phyloP scores from a whole-genome alignment of 2,797 vertebrate species.

The Hippocampus kuda region DNA sequence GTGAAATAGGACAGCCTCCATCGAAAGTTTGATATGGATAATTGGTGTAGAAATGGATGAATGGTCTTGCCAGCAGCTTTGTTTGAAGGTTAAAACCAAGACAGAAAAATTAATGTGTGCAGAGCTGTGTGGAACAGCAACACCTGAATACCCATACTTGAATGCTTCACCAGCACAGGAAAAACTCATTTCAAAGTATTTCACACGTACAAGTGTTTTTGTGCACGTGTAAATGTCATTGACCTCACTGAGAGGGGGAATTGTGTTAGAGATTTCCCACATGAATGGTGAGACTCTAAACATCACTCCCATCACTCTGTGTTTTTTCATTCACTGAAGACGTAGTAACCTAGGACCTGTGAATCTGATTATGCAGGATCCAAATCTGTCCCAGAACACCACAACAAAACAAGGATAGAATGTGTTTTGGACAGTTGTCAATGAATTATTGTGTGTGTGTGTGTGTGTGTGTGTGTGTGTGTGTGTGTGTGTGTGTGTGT shows the following conservation, averaged over 20 bases:
- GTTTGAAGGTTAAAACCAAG: conserved; percentile 10
- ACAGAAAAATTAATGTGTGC: conserved; percentile 1
- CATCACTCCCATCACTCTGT: conserved; percentile 20
- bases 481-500: conserved; percentile 2
- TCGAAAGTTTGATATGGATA: too few relatives aligned
- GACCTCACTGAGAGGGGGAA: conserved; percentile 14
- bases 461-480: conserved; percentile 5
- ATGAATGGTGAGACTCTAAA: conserved; percentile 19
- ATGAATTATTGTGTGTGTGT: background rate
- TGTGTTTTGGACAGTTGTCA: background rate
- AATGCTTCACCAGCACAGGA: background rate
- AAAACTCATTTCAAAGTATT: conserved; percentile 13
- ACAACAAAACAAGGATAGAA: conserved; percentile 33
- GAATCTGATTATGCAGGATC: conserved; percentile 39
- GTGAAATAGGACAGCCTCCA: too few relatives aligned
- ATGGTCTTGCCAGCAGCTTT: too few relatives aligned
- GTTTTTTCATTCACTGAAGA: conserved; percentile 36
- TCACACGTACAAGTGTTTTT: background rate
- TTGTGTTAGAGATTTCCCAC: conserved; percentile 28
- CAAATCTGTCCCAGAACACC: conserved; percentile 43
- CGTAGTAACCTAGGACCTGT: conserved; percentile 24
- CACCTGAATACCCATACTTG: conserved; percentile 9
- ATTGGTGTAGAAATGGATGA: too few relatives aligned
- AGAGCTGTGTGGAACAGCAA: conserved; percentile 15
- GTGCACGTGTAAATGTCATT: conserved; percentile 1